Evolutionary conservation across 2,888 invertebrate genomes (phyloP), one percentile per base, ranked within the genome.

Genomic region (Pyrrhosoma nymphula): DNA sequence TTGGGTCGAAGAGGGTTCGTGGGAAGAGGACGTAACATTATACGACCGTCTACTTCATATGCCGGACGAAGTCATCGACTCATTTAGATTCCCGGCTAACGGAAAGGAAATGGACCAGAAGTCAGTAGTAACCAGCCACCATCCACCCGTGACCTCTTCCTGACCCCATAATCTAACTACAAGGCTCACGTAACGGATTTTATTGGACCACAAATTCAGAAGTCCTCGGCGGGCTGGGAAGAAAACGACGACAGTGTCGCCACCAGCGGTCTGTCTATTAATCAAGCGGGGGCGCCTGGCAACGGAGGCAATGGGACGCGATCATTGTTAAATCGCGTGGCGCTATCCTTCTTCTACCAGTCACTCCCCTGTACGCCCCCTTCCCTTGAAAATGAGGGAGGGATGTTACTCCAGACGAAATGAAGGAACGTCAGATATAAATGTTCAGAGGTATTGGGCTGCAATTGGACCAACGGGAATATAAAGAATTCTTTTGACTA

Each of bases 201-300:
- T 93, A 93, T 93, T 93, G 93, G 93, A 93, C 93, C 93, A 93
- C 93, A 93, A 93, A 93, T 75, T 93, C 93, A 55, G 69, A 47
- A 93, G 93, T 93, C 75, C 93, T 63, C 93, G 23, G 35, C 60
- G 93, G 69, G 35, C 82, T 82, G 82, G 82, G 82, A 35, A 82
- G 82, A 82, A 30, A 82, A 93, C 93, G 93, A 93, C 93, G 69
- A n/a, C 93, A 55, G 69, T 60, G 93, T 93, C 93, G 63, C 69
- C 47, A 47, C 93, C 93, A n/a, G 75, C 20, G 93, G 39, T 93
- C 93, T 26, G 35, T 35, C 60, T 91, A 69, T 93, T 69, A 93
- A 93, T 93, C 93, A 93, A 93, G 93, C 69, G 93, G 93, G 56
- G 93, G 47, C 69, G 93, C 12, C 18, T 35, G 12, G 93, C 91